Evolutionary conservation across 2,113 vertebrate genomes (phyloP).

Genomic region (Odontesthes bonariensis): DNA sequence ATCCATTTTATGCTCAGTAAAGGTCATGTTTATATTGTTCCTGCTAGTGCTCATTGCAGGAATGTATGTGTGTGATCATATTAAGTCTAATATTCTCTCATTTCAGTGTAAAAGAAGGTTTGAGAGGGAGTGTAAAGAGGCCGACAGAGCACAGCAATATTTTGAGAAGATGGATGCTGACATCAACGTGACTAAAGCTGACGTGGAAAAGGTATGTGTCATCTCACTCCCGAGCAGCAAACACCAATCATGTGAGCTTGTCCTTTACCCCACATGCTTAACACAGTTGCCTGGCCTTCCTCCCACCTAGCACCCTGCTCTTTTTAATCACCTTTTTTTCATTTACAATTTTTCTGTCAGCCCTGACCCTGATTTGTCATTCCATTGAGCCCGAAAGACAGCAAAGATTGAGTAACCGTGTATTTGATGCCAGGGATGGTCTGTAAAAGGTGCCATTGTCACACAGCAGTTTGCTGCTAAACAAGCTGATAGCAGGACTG

Average conservation of each 20-base stretch:
- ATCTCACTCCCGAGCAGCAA: not conserved
- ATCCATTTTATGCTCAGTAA: conserved; percentile 34
- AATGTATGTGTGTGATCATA: not conserved
- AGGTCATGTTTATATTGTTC: conserved; percentile 30
- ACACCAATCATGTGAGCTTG: conserved; percentile 19
- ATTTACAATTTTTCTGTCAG: not conserved
- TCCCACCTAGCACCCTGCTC: conserved; percentile 21
- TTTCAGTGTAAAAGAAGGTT: conserved; percentile 91
- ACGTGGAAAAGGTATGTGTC: conserved; percentile 94
- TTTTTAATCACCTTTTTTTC: conserved; percentile 10
- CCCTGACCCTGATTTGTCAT: conserved; percentile 11
- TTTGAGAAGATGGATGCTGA: conserved; percentile 99
- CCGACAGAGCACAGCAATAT: conserved; percentile 93
- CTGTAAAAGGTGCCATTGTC: conserved; percentile 59
- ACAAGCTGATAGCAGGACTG: conserved; percentile 49
- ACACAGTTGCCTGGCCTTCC: conserved; percentile 36
- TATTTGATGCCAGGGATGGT: conserved; percentile 40
- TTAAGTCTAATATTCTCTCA: not conserved
- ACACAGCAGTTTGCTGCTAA: conserved; percentile 43
- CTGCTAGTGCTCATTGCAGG: not conserved
- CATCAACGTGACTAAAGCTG: conserved; percentile 98
- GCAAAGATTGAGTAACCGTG: conserved; percentile 42
- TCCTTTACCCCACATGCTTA: conserved; percentile 9
- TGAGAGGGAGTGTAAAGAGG: conserved; percentile 97
- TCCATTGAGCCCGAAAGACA: conserved; percentile 25